These are phyloP conservation scores for Eucriotettix oculatus DNA, from an alignment of 2,888 invertebrate genomes.

Conservation along the genomic window DNA sequence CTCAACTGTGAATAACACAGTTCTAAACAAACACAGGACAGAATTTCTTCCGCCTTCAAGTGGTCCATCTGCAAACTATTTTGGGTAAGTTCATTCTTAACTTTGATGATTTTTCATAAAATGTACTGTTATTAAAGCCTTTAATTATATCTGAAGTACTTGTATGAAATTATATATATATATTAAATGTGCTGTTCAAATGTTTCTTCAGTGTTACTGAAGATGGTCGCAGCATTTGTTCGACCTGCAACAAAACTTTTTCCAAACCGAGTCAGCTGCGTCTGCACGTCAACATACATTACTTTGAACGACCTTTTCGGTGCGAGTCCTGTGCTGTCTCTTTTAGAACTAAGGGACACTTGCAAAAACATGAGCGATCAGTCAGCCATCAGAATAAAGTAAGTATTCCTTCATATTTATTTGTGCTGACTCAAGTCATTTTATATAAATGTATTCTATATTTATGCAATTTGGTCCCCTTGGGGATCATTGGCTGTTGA, in stretches of 20 bases:
- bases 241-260: constrained; percentile 82
- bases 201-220: constrained; percentile 37
- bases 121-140: neutral
- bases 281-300: constrained; percentile 89
- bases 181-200: no score
- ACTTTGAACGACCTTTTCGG: constrained; percentile 79
- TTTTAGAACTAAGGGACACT: constrained; percentile 76
- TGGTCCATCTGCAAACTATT: constrained; percentile 25
- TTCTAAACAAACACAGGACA: constrained; percentile 22
- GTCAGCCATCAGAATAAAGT: constrained; percentile 87
- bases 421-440: no score
- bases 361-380: constrained; percentile 85
- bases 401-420: constrained; percentile 5
- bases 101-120: neutral
- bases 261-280: constrained; percentile 78
- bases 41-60: constrained; percentile 27
- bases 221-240: constrained; percentile 62
- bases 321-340: constrained; percentile 85
- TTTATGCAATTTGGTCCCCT: neutral
- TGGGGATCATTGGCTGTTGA: neutral
- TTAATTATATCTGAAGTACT: no score
- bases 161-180: no score
- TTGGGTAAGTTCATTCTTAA: constrained; percentile 18
- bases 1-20: neutral
- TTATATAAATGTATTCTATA: neutral